Evolutionary conservation across 2,797 vertebrate species (phyloP), one percentile per base, ranked within the genome.

Genomic region (Varecia variegata): DNA sequence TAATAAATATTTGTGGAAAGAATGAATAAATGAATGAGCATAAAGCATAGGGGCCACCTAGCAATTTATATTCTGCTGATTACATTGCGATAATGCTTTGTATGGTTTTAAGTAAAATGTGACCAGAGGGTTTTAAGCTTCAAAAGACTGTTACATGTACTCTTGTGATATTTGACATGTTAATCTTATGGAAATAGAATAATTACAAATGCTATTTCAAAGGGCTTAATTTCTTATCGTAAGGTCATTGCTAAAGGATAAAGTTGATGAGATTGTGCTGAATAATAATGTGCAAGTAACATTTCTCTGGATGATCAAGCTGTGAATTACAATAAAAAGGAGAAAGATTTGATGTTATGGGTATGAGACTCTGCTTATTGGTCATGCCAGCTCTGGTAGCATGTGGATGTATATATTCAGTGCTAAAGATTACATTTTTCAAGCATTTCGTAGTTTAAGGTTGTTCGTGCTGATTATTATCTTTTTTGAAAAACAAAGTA

Each of bases 181-280:
- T 98, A 98, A 98, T 98, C 98, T 96, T 97, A 97, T 96, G 96
- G 97, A 98, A 98, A 98, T 98, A 85, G 98, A 98, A 98, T 98
- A 98, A 98, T 98, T 98, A 98, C 98, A 98, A 98, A 97, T 96
- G 95, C 95, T 97, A 18, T 97, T 98, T 98, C 97, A 98, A 98
- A 97, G 71, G 98, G 97, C 96, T 98, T 98, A 97, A 74, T 97
- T 98, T 96, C 5, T 97, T 95, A 65, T 60, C 88, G 4, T 94
- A 96, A 98, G 98, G 98, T 98, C 98, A 98, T 45, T 95, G 97
- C 97, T 86, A 96, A 96, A 97, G 97, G 97, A 97, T 97, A 92
- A 97, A 93, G 95, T 98, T 73, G 98, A 88, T 89, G 97, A 77
- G 95, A 93, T 73, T 79, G 95, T 86, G 27, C 85, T 71, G 97